Percentiles rank a stretch among this genome's conserved stretches.
phyloP scores from a whole-genome alignment of 2,797 vertebrate genomes.

The Erethizon dorsatum region DNA sequence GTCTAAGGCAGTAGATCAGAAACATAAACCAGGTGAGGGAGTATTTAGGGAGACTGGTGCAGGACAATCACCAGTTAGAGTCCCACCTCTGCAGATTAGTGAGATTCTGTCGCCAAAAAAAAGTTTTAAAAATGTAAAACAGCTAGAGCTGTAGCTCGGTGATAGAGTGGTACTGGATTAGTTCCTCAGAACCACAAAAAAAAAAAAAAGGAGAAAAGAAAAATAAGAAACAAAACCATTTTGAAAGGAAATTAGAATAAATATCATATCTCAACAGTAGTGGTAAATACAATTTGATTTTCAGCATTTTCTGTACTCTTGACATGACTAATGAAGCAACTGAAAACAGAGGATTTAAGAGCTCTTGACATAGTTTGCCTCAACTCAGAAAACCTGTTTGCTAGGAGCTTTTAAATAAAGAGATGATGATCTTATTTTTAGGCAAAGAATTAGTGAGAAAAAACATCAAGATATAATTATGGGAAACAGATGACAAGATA shows the following conservation, averaged over 20 bases:
- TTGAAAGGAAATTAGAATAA: conserved; percentile 14
- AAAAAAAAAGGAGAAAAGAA: not conserved
- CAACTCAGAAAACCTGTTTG: conserved; percentile 55
- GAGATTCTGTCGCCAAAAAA: not conserved
- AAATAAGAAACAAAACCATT: not conserved
- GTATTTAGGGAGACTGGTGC: too few species aligned
- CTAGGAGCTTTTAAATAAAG: not conserved
- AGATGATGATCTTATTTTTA: conserved; percentile 55
- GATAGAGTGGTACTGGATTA: not conserved
- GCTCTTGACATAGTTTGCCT: conserved; percentile 44
- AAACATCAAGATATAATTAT: not conserved
- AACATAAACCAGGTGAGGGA: not conserved
- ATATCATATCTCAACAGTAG: not conserved
- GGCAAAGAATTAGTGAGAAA: conserved; percentile 28
- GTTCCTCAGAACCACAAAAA: not conserved
- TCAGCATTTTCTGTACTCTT: not conserved
- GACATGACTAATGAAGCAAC: not conserved
- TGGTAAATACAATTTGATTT: conserved; percentile 12
- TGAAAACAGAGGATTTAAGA: conserved; percentile 37
- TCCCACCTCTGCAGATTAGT: not conserved
- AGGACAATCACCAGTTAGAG: not conserved
- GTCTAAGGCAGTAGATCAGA: not conserved
- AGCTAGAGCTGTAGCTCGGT: not conserved
- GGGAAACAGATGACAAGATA: not conserved
- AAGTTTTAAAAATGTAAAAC: not conserved